Conservation (phyloP, 2,797 vertebrate genomes). For the Platalea minor region DNA sequence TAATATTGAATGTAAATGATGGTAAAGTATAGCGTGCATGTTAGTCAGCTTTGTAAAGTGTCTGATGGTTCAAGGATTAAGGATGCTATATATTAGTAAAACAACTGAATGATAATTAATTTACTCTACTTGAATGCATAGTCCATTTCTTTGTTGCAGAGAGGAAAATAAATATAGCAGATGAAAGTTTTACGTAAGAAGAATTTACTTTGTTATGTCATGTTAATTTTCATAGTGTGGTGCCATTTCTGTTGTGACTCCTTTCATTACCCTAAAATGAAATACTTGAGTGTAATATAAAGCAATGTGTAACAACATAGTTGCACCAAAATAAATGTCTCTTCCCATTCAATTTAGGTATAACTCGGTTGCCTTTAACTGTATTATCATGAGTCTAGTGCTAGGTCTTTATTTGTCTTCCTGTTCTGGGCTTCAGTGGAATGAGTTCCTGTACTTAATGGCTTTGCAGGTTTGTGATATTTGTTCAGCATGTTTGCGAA, state of each 20-base stretch:
- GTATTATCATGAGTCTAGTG: background rate
- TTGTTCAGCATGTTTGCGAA: conserved; percentile 55
- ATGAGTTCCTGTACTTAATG: conserved; percentile 40
- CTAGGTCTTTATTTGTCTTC: conserved; percentile 44
- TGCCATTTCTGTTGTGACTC: background rate
- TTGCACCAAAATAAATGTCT: background rate
- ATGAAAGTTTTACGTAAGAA: background rate
- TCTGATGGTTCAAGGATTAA: background rate
- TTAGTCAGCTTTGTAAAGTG: background rate
- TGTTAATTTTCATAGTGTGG: background rate
- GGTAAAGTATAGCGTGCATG: background rate
- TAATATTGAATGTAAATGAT: background rate
- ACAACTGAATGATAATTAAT: background rate
- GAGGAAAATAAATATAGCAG: background rate
- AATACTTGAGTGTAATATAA: background rate
- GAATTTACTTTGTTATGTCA: background rate
- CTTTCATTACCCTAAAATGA: background rate
- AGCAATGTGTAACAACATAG: background rate
- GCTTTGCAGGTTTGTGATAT: conserved; percentile 38
- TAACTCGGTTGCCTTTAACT: background rate
- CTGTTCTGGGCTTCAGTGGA: conserved; percentile 19
- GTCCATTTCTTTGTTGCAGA: background rate
- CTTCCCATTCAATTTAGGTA: background rate
- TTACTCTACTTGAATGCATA: background rate
- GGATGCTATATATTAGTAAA: background rate